Conservation (phyloP, 2,113 vertebrate species). For the Euleptes europaea region DNA sequence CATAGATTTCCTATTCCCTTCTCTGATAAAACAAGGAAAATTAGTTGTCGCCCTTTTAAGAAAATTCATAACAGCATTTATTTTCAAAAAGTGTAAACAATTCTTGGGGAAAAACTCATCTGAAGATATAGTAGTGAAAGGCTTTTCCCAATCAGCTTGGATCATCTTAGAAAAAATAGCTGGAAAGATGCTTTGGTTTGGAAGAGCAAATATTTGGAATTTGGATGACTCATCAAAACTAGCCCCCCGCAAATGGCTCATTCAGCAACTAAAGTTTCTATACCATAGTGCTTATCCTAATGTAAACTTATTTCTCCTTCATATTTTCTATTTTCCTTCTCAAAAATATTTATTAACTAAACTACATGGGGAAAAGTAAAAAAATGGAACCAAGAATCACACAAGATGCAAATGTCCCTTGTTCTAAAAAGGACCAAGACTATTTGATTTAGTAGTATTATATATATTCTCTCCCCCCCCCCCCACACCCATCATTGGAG, state of each 20-base stretch:
- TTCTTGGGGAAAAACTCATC: slow-evolving; percentile 44
- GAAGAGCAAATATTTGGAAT: slow-evolving; percentile 55
- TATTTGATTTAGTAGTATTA: slow-evolving; percentile 32
- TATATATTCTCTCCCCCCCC: slow-evolving; percentile 45
- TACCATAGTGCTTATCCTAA: slow-evolving; percentile 60
- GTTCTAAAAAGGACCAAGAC: slow-evolving; percentile 49
- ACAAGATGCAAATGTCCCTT: slow-evolving; percentile 49
- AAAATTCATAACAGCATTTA: slow-evolving; percentile 32
- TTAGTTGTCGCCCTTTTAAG: slow-evolving; percentile 23
- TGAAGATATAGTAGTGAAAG: slow-evolving; percentile 42
- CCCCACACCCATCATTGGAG: slow-evolving; percentile 45
- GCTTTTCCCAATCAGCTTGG: slow-evolving; percentile 46
- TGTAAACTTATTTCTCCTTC: slow-evolving; percentile 39
- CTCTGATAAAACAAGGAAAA: slow-evolving; percentile 15
- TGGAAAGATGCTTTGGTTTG: slow-evolving; percentile 63
- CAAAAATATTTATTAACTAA: slow-evolving; percentile 58
- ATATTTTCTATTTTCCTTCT: slow-evolving; percentile 48
- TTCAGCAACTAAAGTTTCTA: slow-evolving; percentile 44
- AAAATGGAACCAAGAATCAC: slow-evolving; percentile 64
- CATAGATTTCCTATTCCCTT: background rate
- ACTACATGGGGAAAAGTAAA: slow-evolving; percentile 42
- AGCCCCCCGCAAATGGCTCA: slow-evolving; percentile 30
- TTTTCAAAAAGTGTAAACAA: slow-evolving; percentile 49
- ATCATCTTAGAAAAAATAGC: slow-evolving; percentile 55
- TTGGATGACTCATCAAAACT: slow-evolving; percentile 45